These are phyloP conservation scores for Mythimna loreyi DNA, from an alignment of 2,888 invertebrate genomes.

Conservation along the genomic window DNA sequence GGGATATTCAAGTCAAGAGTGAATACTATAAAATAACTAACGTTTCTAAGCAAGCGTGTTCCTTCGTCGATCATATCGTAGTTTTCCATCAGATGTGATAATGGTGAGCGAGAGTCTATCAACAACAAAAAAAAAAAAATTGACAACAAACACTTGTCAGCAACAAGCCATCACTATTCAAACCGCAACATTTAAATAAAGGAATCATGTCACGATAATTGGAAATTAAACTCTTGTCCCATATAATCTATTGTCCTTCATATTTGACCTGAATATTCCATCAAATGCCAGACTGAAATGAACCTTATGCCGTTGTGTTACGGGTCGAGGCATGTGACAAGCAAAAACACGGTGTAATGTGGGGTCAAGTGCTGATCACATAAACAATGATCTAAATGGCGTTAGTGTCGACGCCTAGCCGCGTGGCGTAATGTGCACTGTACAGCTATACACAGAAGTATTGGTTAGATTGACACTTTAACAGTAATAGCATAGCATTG, in stretches of 20 bases:
- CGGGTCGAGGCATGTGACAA: constrained; percentile 4
- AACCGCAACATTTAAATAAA: constrained; percentile 36
- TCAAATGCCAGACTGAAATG: constrained; percentile 12
- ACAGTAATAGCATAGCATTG: too few species aligned
- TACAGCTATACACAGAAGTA: constrained; percentile 17
- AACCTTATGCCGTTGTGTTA: constrained; percentile 41
- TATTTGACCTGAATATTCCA: constrained; percentile 61
- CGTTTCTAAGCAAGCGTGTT: too few species aligned
- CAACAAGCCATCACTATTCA: constrained; percentile 21
- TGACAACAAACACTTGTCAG: neutral
- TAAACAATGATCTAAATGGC: constrained; percentile 73
- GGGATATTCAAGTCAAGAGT: too few species aligned
- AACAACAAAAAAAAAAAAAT: too few species aligned
- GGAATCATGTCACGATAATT: constrained; percentile 59
- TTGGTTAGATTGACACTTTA: neutral
- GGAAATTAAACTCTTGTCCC: constrained; percentile 56
- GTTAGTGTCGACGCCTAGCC: constrained; percentile 65
- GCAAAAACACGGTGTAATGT: constrained; percentile 50
- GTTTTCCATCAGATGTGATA: too few species aligned
- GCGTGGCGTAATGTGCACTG: constrained; percentile 45
- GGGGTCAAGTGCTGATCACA: constrained; percentile 67
- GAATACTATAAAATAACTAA: too few species aligned
- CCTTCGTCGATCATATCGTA: too few species aligned
- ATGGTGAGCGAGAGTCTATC: too few species aligned
- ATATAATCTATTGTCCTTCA: constrained; percentile 60